Conservation (phyloP, 1,140 invertebrate species). For the Bombyx mandarina region DNA sequence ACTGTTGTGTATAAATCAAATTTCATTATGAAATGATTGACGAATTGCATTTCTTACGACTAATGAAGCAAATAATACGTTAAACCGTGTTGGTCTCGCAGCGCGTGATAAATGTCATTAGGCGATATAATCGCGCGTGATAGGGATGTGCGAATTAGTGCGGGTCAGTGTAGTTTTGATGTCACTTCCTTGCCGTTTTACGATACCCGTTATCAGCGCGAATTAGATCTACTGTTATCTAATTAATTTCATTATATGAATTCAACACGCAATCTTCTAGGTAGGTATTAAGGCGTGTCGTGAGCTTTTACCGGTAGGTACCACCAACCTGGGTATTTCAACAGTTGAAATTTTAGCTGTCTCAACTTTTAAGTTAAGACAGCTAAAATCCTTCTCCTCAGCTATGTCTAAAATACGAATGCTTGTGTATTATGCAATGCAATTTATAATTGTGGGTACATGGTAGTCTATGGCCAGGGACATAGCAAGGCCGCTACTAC, state of each 20-base stretch:
- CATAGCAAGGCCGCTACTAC: too few species aligned
- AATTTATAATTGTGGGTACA: too few species aligned
- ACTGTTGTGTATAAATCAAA: not conserved
- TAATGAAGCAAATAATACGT: not conserved
- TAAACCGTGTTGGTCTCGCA: not conserved
- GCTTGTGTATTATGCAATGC: too few species aligned
- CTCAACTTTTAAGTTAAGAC: too few species aligned
- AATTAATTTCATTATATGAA: not conserved
- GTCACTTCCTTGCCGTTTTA: conserved; percentile 9
- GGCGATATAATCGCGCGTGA: conserved; percentile 10
- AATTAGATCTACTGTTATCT: conserved; percentile 12
- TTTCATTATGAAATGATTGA: not conserved
- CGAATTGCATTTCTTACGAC: not conserved
- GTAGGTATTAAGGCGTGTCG: too few species aligned
- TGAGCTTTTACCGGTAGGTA: too few species aligned
- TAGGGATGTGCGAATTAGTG: conserved; percentile 7
- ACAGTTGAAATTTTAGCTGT: too few species aligned
- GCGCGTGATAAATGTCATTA: conserved; percentile 6
- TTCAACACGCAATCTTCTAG: too few species aligned
- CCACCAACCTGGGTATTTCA: too few species aligned
- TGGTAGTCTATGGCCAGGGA: too few species aligned
- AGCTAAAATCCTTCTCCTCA: too few species aligned
- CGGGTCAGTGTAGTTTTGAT: conserved; percentile 8
- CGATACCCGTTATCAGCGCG: conserved; percentile 10
- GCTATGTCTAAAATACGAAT: too few species aligned